Conservation (phyloP, 1,140 invertebrate species). For the Cyphomyrmex costatus region DNA sequence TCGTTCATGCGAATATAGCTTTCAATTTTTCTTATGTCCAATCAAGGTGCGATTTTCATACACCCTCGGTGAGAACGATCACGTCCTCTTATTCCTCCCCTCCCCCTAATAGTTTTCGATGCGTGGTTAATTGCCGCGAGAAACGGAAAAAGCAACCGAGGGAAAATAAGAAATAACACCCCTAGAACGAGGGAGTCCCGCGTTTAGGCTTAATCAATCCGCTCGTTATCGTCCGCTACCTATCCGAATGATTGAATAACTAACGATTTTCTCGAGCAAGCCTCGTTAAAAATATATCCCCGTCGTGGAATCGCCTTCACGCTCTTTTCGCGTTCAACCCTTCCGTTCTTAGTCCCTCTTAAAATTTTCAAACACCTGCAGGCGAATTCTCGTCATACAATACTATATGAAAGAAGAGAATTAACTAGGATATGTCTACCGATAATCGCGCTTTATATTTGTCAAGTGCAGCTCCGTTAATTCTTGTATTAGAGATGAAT, state of each 20-base stretch:
- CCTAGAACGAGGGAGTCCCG: not conserved
- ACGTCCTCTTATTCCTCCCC: too few species aligned
- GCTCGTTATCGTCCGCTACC: slow-evolving; percentile 74
- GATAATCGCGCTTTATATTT: not conserved
- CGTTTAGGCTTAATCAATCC: slow-evolving; percentile 78
- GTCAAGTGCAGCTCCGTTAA: too few species aligned
- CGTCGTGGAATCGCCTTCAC: slow-evolving; percentile 49
- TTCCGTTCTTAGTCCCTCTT: not conserved
- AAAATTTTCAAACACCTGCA: not conserved
- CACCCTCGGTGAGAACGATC: slow-evolving; percentile 35
- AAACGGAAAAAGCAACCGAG: slow-evolving; percentile 65
- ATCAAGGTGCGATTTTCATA: slow-evolving; percentile 53
- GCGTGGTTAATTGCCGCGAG: slow-evolving; percentile 76
- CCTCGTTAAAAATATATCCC: slow-evolving; percentile 80
- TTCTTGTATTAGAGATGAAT: not conserved
- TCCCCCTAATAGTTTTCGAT: slow-evolving; percentile 74
- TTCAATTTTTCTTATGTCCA: slow-evolving; percentile 42
- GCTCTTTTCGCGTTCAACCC: slow-evolving; percentile 54
- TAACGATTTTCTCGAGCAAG: slow-evolving; percentile 72
- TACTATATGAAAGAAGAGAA: not conserved
- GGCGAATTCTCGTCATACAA: not conserved
- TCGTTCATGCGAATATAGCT: slow-evolving; percentile 5
- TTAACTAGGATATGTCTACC: not conserved
- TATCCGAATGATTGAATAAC: slow-evolving; percentile 74
- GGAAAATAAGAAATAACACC: slow-evolving; percentile 63